Evolutionary conservation across 2,113 vertebrate genomes (phyloP), one percentile per base, ranked within the genome.

Genomic region (Mastomys natalensis): DNA sequence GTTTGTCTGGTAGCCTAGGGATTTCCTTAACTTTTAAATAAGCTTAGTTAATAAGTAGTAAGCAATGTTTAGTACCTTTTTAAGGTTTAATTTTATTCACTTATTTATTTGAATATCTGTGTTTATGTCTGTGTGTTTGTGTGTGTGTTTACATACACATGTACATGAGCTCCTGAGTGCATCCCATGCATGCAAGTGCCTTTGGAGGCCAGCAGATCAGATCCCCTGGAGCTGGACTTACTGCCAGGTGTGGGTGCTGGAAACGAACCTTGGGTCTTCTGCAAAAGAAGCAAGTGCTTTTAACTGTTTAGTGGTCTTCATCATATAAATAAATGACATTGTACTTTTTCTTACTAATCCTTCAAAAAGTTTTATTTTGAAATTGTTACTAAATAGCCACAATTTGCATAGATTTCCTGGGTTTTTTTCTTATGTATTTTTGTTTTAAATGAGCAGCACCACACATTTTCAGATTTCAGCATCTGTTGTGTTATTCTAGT

Each of bases 21-120:
- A 74, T 93, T 77, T 34, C 37, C 53, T 73, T 90, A 87, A 58
- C 26, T 93, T 91, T 90, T 82, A 78, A 80, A 53, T 91, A n/a
- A 84, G 9, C 64, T 87, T 95, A 91, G 78, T n/a, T 90, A 72
- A 70, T 37, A 84, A 95, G 1, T 72, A 88, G 48, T 80, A 91
- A 68, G 68, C 90, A 91, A 81, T 77, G 37, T 48, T 84, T 84
- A 40, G 6, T 6, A 40, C 34, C 11, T 60, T 17, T 55, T n/a
- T 11, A 60, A 84, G 22, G 40, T 62, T 60, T 82, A 60, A 80
- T 53, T 84, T 43, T 60, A 24, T 84, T 58, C 60, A 26, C 60
- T 40, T 60, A 76, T 31, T 51, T 51, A 73, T 78, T 53, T 51
- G 8, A 34, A 16, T 78, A 21, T 80, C 7, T 55, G 19, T 53